Conservation (phyloP, 1,140 invertebrate genomes). For the Halesus radiatus region DNA sequence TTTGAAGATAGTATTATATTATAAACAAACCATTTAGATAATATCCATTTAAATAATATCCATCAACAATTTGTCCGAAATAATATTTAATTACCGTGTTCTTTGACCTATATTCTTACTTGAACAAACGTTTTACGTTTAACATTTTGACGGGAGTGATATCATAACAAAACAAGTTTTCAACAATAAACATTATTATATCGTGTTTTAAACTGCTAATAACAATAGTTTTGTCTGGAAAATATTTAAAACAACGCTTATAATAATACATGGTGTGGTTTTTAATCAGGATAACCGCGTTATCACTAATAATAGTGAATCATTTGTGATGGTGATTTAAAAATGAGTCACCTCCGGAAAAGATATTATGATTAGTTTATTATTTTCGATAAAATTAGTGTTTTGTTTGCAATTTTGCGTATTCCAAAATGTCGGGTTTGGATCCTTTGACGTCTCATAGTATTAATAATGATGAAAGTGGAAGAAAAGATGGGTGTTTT, state of each 20-base stretch:
- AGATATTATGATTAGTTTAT: constrained; percentile 2
- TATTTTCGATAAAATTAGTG: too few species aligned
- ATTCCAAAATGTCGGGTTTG: constrained; percentile 41
- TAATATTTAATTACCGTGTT: too few species aligned
- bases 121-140: too few species aligned
- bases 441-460: constrained; percentile 45
- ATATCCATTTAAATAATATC: too few species aligned
- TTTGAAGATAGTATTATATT: too few species aligned
- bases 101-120: too few species aligned
- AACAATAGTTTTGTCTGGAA: background rate
- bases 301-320: background rate
- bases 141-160: too few species aligned
- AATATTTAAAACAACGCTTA: background rate
- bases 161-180: too few species aligned
- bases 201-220: background rate
- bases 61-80: too few species aligned
- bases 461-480: constrained; percentile 43
- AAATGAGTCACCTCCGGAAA: constrained; percentile 19
- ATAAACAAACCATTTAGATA: too few species aligned
- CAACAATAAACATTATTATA: too few species aligned
- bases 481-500: constrained; percentile 2
- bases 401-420: background rate
- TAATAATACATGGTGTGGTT: background rate
- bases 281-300: background rate
- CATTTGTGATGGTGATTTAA: too few species aligned